phyloP scores from a whole-genome alignment of 2,888 invertebrate species.

The Caenorhabditis uteleia region DNA sequence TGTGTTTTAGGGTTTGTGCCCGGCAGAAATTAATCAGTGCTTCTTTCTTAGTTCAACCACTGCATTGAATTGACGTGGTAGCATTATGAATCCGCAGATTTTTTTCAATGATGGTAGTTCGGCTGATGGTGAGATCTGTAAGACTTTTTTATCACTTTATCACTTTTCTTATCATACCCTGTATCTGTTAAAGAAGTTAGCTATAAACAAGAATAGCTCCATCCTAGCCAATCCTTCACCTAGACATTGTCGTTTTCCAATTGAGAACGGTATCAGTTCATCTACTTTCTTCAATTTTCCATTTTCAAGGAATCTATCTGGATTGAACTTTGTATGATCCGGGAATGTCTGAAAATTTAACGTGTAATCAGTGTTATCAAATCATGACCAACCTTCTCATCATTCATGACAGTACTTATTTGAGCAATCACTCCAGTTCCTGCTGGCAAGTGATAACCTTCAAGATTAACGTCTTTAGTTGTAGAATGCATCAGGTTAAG shows the following conservation, averaged over 20 bases:
- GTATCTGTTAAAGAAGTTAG: constrained; percentile 36
- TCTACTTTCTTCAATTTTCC: constrained; percentile 47
- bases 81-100: background rate
- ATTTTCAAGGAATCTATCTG: constrained; percentile 55
- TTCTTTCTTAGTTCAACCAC: background rate
- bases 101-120: constrained; percentile 1
- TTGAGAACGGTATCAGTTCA: constrained; percentile 51
- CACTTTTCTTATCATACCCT: constrained; percentile 8
- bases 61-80: background rate
- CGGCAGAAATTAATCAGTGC: too few species aligned
- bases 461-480: constrained; percentile 23
- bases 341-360: too few species aligned
- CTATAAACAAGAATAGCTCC: constrained; percentile 33
- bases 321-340: constrained; percentile 53
- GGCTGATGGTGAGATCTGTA: background rate
- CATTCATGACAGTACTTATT: constrained; percentile 34
- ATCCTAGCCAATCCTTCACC: constrained; percentile 33
- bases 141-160: background rate
- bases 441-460: constrained; percentile 17
- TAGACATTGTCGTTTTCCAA: constrained; percentile 50
- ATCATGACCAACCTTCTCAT: constrained; percentile 37
- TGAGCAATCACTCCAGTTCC: constrained; percentile 42
- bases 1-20: too few species aligned
- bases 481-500: constrained; percentile 31
- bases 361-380: too few species aligned